A percentile compares a stretch with the other conserved stretches of the same genome.
phyloP scores from a whole-genome alignment of 2,113 vertebrate genomes.

The Athene noctua region DNA sequence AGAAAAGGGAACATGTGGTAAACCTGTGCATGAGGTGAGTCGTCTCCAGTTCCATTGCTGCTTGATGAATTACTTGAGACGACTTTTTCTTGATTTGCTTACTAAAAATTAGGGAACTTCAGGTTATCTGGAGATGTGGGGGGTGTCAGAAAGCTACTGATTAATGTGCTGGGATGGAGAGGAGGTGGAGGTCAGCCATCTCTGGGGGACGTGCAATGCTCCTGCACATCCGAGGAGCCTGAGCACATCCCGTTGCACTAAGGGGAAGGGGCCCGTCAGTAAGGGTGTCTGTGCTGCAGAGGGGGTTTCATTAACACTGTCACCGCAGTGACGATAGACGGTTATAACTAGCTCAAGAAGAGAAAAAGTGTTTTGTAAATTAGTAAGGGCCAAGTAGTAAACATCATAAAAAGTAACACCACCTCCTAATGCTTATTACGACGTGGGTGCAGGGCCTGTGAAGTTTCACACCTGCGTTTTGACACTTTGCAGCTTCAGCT shows the following conservation, averaged over 20 bases:
- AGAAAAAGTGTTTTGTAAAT: neutral
- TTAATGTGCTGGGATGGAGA: fast-evolving
- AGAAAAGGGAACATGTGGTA: neutral
- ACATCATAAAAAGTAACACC: no score
- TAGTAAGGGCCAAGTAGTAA: neutral
- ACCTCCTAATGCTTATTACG: fast-evolving
- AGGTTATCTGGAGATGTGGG: neutral
- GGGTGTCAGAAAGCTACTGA: neutral
- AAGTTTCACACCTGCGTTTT: neutral
- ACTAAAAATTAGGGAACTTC: neutral
- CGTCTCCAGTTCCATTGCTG: neutral
- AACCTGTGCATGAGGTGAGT: fast-evolving
- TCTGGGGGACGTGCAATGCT: neutral
- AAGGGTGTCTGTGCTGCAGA: fast-evolving
- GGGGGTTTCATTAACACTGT: no score
- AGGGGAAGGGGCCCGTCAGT: fast-evolving
- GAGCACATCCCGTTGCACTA: neutral
- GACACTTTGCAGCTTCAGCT: neutral
- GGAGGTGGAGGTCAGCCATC: neutral
- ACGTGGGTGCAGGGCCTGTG: fast-evolving
- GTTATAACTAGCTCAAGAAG: neutral
- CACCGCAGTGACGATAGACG: fast-evolving
- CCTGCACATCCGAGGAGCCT: neutral
- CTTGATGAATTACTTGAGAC: neutral
- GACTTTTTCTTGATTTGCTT: neutral